Evolutionary conservation across 2,113 vertebrate genomes (phyloP).

Genomic region (Scolopax mira): DNA sequence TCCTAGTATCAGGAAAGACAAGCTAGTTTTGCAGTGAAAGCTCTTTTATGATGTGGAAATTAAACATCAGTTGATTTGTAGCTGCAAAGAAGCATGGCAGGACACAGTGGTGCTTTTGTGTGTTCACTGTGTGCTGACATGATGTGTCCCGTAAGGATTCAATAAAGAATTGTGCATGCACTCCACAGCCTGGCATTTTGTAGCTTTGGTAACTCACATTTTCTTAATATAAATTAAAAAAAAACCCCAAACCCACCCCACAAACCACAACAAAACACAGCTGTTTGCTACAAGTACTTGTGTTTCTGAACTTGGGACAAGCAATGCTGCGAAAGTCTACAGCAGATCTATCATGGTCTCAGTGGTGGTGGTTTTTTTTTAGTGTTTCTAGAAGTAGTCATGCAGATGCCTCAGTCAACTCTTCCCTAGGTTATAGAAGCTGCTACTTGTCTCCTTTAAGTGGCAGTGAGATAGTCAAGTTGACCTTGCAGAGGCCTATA

Average conservation of each 20-base stretch:
- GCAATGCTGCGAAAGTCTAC: background rate
- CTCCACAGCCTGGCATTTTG: background rate
- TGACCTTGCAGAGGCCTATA: background rate
- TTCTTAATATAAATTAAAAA: background rate
- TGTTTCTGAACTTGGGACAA: background rate
- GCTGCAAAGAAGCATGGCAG: background rate
- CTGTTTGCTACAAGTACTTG: background rate
- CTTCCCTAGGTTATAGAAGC: background rate
- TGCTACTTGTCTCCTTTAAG: background rate
- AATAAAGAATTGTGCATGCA: background rate
- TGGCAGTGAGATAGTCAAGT: background rate
- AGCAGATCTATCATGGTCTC: background rate
- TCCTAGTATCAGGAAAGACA: background rate
- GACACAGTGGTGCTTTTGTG: background rate
- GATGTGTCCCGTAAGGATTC: background rate
- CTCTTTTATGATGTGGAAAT: background rate
- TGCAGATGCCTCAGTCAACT: background rate
- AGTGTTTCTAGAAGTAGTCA: background rate
- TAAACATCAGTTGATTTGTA: background rate
- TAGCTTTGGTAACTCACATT: background rate
- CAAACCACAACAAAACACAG: too few relatives aligned
- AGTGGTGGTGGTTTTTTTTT: background rate
- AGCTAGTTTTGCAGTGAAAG: background rate
- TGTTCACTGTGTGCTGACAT: background rate
- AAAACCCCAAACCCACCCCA: too few relatives aligned